Evolutionary conservation across 2,797 vertebrate genomes (phyloP), one percentile per base, ranked within the genome.

Genomic region (Carduelis carduelis): DNA sequence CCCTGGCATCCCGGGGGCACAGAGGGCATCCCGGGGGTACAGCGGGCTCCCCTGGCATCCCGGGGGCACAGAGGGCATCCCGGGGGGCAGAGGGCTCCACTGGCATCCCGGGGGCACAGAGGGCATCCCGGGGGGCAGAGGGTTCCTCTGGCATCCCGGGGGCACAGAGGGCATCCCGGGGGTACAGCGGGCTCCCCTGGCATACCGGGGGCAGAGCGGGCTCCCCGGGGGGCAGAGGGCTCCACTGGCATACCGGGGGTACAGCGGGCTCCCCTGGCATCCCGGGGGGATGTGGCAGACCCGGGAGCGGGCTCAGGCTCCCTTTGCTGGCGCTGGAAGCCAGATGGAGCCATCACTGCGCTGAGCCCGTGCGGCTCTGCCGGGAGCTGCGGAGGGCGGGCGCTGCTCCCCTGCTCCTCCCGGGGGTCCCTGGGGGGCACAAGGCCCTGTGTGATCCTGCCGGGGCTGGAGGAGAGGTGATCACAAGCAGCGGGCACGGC

Each of bases 281-380:
- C 37, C n/a, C 57, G 2, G n/a, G 6, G 4, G 39, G 19, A 30
- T 12, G 3, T 0, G 34, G 4, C 3, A 1, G 11, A 10, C 0
- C 28, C 56, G 1, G 65, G 59, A 46, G 35, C 28, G 1, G 32
- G 1, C 4, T n/a, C 7, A 0, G 20, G 3, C 9, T 39, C 44
- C 2, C 27, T 59, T 34, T 63, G 57, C 68, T 12, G 87, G 55
- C 9, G 37, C 81, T 83, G 88, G 81, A 80, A 89, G 93, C 32
- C 64, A 80, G 68, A 21, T 70, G 87, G 89, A 92, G 87, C 83
- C 89, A 5, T 23, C 6, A 2, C 78, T n/a, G 82, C 4, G 13
- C 21, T 2, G 9, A 26, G 0, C 18, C 55, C 2, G 64, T 0
- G 39, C 74, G 20, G 63, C 55, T 34, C 35, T 4, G 65, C n/a